Conservation (phyloP, 2,797 vertebrate genomes). For the Margarornis squamiger region DNA sequence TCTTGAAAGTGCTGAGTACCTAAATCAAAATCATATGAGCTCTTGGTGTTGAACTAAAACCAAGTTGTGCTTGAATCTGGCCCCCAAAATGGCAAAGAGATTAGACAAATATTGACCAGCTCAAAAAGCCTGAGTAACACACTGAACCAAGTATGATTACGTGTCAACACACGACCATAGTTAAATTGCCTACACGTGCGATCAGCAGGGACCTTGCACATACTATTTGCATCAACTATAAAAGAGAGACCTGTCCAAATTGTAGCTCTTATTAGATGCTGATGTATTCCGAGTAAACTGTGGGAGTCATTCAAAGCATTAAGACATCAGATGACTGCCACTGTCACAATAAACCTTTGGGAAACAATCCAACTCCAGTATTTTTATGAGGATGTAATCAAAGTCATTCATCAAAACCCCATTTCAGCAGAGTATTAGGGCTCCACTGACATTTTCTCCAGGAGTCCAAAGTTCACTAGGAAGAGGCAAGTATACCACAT, state of each 20-base stretch:
- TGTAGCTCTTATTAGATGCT: not conserved
- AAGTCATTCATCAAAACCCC: not conserved
- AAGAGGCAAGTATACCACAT: not conserved
- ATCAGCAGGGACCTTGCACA: not conserved
- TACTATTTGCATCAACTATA: not conserved
- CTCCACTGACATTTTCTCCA: not conserved
- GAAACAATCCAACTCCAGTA: not conserved
- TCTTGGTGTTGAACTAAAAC: not conserved
- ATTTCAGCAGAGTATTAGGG: not conserved
- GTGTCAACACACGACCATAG: rapidly evolving
- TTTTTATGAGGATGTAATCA: not conserved
- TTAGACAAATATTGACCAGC: not conserved
- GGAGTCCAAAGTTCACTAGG: not conserved
- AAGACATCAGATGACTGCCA: not conserved
- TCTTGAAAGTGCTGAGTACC: not conserved
- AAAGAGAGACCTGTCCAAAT: not conserved
- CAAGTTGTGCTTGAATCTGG: not conserved
- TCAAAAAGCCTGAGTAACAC: not conserved
- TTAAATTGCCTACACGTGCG: not conserved
- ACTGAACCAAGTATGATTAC: not conserved
- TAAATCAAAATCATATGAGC: not conserved
- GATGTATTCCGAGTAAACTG: not conserved
- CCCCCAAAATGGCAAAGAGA: not conserved
- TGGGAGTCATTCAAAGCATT: not conserved
- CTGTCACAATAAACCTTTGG: not conserved